Evolutionary conservation across 2,797 vertebrate species (phyloP).

Genomic region (Macroramphosus scolopax): DNA sequence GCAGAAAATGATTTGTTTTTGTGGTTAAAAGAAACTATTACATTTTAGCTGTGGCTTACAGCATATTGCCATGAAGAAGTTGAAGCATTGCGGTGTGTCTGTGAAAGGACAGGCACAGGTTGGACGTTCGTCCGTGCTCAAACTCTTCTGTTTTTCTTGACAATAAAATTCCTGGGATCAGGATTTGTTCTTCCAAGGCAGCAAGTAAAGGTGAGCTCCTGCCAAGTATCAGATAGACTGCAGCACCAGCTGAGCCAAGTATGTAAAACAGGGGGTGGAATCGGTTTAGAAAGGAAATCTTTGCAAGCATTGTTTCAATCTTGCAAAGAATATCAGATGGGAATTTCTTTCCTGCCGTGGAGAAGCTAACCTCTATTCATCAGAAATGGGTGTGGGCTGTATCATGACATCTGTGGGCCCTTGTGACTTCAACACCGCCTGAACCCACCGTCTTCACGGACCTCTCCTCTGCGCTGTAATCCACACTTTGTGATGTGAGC

Average conservation of each 20-base stretch:
- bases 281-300: no score
- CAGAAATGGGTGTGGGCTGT: slow-evolving; percentile 37
- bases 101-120: slow-evolving; percentile 3
- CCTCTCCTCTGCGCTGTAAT: slow-evolving; percentile 17
- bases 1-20: slow-evolving; percentile 12
- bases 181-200: slow-evolving; percentile 17
- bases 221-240: slow-evolving; percentile 6
- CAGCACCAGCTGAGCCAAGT: slow-evolving; percentile 7
- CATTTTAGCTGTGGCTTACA: no score
- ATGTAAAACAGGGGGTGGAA: slow-evolving; percentile 5
- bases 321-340: no score
- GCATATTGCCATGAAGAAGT: no score
- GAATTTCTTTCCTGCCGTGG: slow-evolving; percentile 28
- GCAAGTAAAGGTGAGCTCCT: slow-evolving; percentile 3
- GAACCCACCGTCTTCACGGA: slow-evolving; percentile 34
- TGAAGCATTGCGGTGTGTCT: no score
- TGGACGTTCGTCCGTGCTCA: slow-evolving; percentile 17
- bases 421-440: slow-evolving; percentile 14
- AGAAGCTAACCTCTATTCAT: slow-evolving; percentile 41
- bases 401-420: slow-evolving; percentile 33
- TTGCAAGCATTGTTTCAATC: no score
- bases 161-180: slow-evolving; percentile 12
- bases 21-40: not conserved
- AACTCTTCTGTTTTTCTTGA: slow-evolving; percentile 13
- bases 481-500: no score